These are phyloP conservation scores for Prenolepis imparis DNA, from an alignment of 2,888 invertebrate genomes.

Conservation along the genomic window DNA sequence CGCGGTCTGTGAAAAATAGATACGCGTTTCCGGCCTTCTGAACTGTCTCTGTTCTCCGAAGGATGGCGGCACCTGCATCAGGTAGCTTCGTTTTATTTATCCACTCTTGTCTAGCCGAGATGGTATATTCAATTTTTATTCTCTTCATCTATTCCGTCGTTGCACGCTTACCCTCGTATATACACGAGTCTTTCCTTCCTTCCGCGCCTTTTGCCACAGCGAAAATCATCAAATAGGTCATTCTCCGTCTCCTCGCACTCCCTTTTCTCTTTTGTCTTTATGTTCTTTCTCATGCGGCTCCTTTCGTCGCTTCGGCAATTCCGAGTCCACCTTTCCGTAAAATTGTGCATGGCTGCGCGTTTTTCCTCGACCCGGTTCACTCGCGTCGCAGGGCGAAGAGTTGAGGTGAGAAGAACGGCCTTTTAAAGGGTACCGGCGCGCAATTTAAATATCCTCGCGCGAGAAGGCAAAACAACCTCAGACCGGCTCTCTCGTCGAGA, in stretches of 20 bases:
- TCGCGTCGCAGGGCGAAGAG: slow-evolving; percentile 20
- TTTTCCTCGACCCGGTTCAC: slow-evolving; percentile 51
- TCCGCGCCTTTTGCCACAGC: not conserved
- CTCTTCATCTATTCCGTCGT: not conserved
- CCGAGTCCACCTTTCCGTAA: slow-evolving; percentile 49
- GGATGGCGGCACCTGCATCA: slow-evolving; percentile 68
- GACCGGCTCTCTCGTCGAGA: slow-evolving; percentile 45
- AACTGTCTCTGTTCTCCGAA: slow-evolving; percentile 52
- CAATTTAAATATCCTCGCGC: slow-evolving; percentile 76
- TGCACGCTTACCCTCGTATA: not conserved
- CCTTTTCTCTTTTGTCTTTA: not conserved
- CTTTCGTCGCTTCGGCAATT: slow-evolving; percentile 46
- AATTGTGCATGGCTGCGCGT: slow-evolving; percentile 57
- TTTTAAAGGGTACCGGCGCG: slow-evolving; percentile 73
- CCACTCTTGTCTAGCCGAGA: slow-evolving; percentile 12
- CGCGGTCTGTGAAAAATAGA: slow-evolving; percentile 24
- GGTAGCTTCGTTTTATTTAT: slow-evolving; percentile 63
- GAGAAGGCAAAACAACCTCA: slow-evolving; percentile 68
- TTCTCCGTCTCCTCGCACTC: not conserved
- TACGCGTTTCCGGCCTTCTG: slow-evolving; percentile 1
- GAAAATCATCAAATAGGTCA: slow-evolving; percentile 43
- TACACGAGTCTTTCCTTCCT: not conserved
- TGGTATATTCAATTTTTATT: slow-evolving; percentile 9
- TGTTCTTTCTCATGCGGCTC: slow-evolving; percentile 32
- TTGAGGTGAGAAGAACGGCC: slow-evolving; percentile 26